Conservation (phyloP, 2,888 invertebrate species). For the Xanthorhoe spadicearia region DNA sequence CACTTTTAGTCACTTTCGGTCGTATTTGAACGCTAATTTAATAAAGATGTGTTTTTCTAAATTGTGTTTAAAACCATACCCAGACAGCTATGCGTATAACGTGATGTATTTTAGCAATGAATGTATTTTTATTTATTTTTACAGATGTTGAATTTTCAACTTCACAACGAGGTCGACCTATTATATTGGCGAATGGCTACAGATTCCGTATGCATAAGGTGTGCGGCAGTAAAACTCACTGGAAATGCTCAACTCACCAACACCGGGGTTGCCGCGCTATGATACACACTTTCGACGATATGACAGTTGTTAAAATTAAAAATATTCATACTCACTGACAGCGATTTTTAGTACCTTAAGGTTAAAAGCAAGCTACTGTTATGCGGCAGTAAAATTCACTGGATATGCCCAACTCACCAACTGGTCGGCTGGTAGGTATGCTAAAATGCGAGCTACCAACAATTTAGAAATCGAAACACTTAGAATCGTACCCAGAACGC, state of each 20-base stretch:
- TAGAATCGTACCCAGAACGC: no score
- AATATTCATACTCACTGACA: conserved; percentile 37
- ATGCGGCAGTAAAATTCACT: background rate
- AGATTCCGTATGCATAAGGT: conserved; percentile 37
- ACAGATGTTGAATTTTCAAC: conserved; percentile 12
- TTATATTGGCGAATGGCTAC: conserved; percentile 47
- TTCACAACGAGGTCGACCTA: conserved; percentile 37
- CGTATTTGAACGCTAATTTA: no score
- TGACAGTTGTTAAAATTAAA: conserved; percentile 11
- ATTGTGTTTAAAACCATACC: no score
- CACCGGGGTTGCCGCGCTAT: background rate
- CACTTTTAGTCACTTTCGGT: no score
- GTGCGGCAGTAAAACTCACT: background rate
- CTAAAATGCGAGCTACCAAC: no score
- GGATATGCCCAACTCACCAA: background rate
- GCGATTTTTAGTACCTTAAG: no score
- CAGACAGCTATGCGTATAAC: no score
- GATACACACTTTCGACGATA: background rate
- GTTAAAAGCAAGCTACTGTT: no score
- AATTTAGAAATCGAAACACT: no score
- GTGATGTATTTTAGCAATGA: no score
- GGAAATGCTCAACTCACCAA: background rate
- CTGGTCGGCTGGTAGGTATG: no score
- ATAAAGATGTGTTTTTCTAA: no score
- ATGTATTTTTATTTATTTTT: background rate